phyloP scores from a whole-genome alignment of 2,113 vertebrate genomes.

The Spermophilus dauricus region DNA sequence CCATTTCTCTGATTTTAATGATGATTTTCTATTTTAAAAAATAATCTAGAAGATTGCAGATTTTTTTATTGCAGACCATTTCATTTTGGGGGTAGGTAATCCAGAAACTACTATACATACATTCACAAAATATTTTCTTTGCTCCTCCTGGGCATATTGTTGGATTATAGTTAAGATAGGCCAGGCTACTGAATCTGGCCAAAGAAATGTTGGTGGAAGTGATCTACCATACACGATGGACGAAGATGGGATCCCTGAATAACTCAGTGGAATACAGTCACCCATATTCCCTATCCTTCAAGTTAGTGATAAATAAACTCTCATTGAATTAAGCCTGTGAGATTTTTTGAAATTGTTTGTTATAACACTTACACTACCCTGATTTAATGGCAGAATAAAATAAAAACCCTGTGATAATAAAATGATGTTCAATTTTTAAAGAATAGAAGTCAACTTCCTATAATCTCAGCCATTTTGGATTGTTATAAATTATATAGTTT shows the following conservation, averaged over 20 bases:
- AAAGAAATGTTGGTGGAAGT: conserved; percentile 22
- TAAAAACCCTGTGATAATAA: conserved; percentile 66
- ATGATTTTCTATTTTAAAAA: conserved; percentile 23
- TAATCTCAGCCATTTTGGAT: conserved; percentile 65
- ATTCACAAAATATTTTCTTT: conserved; percentile 59
- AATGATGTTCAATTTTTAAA: conserved; percentile 67
- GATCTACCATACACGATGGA: background rate
- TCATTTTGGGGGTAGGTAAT: background rate
- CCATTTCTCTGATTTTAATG: background rate
- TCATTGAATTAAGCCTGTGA: conserved; percentile 46
- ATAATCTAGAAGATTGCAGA: conserved; percentile 13
- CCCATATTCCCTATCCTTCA: background rate
- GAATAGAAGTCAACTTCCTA: conserved; percentile 58
- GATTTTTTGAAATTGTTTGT: conserved; percentile 60
- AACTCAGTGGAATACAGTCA: conserved; percentile 17
- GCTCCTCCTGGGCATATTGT: background rate
- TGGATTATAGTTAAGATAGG: background rate
- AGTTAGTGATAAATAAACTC: conserved; percentile 47
- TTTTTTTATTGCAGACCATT: background rate
- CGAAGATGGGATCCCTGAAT: background rate
- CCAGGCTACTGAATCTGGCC: background rate
- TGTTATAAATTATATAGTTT: conserved; percentile 77
- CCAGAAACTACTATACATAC: background rate
- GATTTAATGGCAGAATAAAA: conserved; percentile 68
- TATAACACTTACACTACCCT: conserved; percentile 44